Conservation (phyloP, 2,888 invertebrate genomes). For the Melinopterus prodromus region DNA sequence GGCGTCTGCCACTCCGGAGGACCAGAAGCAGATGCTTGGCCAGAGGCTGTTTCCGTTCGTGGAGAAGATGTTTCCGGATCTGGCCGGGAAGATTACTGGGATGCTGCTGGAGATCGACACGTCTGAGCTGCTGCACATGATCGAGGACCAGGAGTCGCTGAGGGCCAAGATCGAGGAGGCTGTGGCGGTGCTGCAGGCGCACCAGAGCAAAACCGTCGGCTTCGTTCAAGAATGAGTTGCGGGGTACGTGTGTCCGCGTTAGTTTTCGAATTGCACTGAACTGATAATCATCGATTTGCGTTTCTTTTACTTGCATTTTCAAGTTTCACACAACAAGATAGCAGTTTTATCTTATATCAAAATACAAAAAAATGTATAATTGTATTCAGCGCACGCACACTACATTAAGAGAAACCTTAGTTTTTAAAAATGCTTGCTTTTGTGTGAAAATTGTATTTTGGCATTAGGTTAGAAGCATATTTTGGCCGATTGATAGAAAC, state of each 20-base stretch:
- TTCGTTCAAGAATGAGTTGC: conserved; percentile 45
- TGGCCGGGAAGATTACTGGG: conserved; percentile 98
- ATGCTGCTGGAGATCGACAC: conserved; percentile 95
- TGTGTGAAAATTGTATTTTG: conserved; percentile 34
- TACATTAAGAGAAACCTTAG: conserved; percentile 30
- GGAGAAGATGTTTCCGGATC: conserved; percentile 88
- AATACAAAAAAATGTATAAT: conserved; percentile 32
- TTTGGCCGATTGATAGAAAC: conserved; percentile 7
- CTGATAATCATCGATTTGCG: not conserved
- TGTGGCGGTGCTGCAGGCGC: conserved; percentile 96
- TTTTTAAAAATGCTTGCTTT: conserved; percentile 36
- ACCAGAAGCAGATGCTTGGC: conserved; percentile 98
- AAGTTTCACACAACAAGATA: conserved; percentile 36
- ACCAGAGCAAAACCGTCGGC: conserved; percentile 71
- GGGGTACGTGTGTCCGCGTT: not conserved
- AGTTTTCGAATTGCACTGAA: conserved; percentile 16
- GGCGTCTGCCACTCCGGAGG: conserved; percentile 91
- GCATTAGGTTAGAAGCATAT: not conserved
- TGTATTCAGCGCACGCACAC: conserved; percentile 16
- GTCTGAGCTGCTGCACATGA: conserved; percentile 95
- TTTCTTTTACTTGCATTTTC: conserved; percentile 13
- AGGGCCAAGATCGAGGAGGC: conserved; percentile 98
- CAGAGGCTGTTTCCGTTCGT: conserved; percentile 97
- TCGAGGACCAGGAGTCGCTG: conserved; percentile 93
- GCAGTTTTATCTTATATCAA: conserved; percentile 37